Percentiles rank a stretch among this genome's conserved stretches.
These are phyloP conservation scores for Zoanthus sociatus DNA, from an alignment of 92 coral and sea anemone species.

Conservation along the genomic window DNA sequence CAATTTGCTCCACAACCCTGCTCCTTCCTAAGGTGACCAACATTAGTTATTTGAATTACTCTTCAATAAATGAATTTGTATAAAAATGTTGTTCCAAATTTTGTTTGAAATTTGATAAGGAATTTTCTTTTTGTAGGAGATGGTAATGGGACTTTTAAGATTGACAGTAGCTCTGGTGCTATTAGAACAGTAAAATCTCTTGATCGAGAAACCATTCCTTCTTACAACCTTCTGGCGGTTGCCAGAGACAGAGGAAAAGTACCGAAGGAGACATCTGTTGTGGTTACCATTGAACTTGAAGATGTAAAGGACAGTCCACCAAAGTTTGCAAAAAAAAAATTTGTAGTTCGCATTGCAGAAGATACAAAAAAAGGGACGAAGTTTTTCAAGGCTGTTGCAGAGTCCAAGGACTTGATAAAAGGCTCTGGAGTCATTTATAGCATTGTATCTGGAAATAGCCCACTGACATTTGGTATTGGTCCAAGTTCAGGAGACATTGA, in stretches of 20 bases:
- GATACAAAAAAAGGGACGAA: slow-evolving; percentile 53
- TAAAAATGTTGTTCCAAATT: no score
- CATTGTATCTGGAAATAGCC: slow-evolving; percentile 78
- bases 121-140: slow-evolving; percentile 65
- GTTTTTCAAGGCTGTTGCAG: slow-evolving; percentile 76
- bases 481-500: slow-evolving; percentile 75
- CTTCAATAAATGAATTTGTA: no score
- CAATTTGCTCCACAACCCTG: no score
- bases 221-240: slow-evolving; percentile 76
- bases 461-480: slow-evolving; percentile 74
- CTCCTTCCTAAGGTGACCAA: no score
- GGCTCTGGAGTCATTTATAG: slow-evolving; percentile 72
- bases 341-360: slow-evolving; percentile 69
- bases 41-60: no score
- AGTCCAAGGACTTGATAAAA: slow-evolving; percentile 73
- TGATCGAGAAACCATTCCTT: slow-evolving; percentile 86
- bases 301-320: slow-evolving; percentile 94
- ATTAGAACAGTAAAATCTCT: slow-evolving; percentile 74
- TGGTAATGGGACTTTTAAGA: slow-evolving; percentile 84
- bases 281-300: slow-evolving; percentile 69
- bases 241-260: slow-evolving; percentile 88
- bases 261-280: slow-evolving; percentile 65
- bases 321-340: slow-evolving; percentile 69
- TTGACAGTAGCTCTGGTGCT: slow-evolving; percentile 82
- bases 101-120: no score